Evolutionary conservation across 2,797 vertebrate species (phyloP).

Genomic region (Chaetodon trifasciatus): DNA sequence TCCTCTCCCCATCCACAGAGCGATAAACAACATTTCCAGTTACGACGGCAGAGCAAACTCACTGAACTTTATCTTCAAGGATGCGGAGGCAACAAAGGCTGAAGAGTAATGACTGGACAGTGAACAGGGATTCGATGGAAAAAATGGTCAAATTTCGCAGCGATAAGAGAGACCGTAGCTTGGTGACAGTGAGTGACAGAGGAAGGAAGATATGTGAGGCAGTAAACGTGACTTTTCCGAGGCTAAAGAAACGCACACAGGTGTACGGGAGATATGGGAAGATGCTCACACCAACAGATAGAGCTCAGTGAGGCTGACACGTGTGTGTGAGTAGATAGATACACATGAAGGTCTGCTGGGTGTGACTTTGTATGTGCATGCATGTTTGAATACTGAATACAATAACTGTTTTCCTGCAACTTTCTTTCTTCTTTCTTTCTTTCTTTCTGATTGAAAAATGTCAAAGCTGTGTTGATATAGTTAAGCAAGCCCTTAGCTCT

Average conservation of each 20-base stretch:
- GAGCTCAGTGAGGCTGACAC: not conserved
- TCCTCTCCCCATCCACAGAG: slow-evolving; percentile 42
- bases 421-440: no score
- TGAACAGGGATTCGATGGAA: slow-evolving; percentile 63
- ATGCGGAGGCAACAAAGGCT: slow-evolving; percentile 65
- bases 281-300: slow-evolving; percentile 3
- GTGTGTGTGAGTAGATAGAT: not conserved
- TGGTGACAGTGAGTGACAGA: slow-evolving; percentile 61
- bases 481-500: no score
- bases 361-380: not conserved
- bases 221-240: slow-evolving; percentile 50
- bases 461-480: not conserved
- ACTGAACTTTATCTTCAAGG: slow-evolving; percentile 84
- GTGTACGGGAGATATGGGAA: not conserved
- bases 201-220: slow-evolving; percentile 54
- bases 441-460: not conserved
- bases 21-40: slow-evolving; percentile 83
- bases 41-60: slow-evolving; percentile 75
- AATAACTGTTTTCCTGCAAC: no score
- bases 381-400: not conserved
- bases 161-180: slow-evolving; percentile 68
- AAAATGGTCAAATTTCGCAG: slow-evolving; percentile 70
- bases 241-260: slow-evolving; percentile 29
- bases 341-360: not conserved
- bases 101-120: slow-evolving; percentile 74